phyloP scores from a whole-genome alignment of 2,888 invertebrate genomes.

The Buathra laborator region DNA sequence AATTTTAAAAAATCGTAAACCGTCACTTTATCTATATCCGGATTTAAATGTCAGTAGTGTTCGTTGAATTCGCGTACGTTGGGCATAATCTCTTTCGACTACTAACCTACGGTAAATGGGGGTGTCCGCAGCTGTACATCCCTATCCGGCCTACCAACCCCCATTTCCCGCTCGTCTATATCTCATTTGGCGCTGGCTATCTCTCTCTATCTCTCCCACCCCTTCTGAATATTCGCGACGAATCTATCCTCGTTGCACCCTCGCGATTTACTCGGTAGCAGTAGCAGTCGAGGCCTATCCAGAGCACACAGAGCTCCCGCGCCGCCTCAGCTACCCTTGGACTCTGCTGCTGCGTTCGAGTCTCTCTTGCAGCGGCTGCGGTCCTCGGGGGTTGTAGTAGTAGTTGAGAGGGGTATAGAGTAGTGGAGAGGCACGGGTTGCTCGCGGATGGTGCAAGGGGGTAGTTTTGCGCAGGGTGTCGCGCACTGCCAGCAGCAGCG shows the following conservation, averaged over 20 bases:
- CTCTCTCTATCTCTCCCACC: slow-evolving; percentile 25
- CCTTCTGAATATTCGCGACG: slow-evolving; percentile 50
- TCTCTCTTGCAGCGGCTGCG: slow-evolving; percentile 50
- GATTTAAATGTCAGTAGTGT: slow-evolving; percentile 35
- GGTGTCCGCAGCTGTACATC: slow-evolving; percentile 56
- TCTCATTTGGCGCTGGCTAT: slow-evolving; percentile 51
- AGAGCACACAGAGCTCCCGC: slow-evolving; percentile 14
- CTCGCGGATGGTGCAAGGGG: slow-evolving; percentile 70
- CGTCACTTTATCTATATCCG: not conserved
- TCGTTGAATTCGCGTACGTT: slow-evolving; percentile 36
- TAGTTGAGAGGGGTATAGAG: slow-evolving; percentile 18
- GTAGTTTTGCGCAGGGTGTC: slow-evolving; percentile 82
- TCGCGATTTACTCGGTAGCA: slow-evolving; percentile 9
- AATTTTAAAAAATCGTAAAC: not conserved
- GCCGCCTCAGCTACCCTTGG: slow-evolving; percentile 35
- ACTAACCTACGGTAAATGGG: slow-evolving; percentile 59
- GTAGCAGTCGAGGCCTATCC: slow-evolving; percentile 30
- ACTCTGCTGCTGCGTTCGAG: slow-evolving; percentile 37
- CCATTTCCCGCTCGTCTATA: slow-evolving; percentile 56
- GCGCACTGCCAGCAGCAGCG: slow-evolving; percentile 79
- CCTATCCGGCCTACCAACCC: slow-evolving; percentile 47
- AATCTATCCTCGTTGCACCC: slow-evolving; percentile 62
- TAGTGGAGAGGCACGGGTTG: slow-evolving; percentile 46
- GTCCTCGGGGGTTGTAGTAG: slow-evolving; percentile 35
- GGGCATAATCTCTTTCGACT: slow-evolving; percentile 38